Percentiles rank a stretch among this genome's conserved stretches.
Evolutionary conservation across 2,888 invertebrate species (phyloP).

Genomic region (Drosophila affinis): DNA sequence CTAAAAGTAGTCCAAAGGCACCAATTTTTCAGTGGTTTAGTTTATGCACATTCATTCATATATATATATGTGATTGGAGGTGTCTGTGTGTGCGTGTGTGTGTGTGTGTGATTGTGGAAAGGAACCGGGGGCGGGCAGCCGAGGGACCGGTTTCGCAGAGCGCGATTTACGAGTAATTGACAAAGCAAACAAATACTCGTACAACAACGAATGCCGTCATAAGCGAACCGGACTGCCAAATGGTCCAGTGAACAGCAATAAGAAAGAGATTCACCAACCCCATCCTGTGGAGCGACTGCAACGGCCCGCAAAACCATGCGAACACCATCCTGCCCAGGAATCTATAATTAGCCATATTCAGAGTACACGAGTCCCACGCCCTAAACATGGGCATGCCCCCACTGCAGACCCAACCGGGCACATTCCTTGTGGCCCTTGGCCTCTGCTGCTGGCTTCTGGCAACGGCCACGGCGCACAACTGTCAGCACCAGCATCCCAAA

Average conservation of each 20-base stretch:
- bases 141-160: slow-evolving; percentile 53
- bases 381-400: slow-evolving; percentile 22
- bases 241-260: neutral
- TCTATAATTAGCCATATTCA: slow-evolving; percentile 17
- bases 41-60: slow-evolving; percentile 6
- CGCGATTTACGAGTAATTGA: slow-evolving; percentile 75
- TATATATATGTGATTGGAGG: slow-evolving; percentile 35
- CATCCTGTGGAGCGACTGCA: neutral
- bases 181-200: slow-evolving; percentile 49
- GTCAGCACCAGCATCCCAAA: slow-evolving; percentile 88
- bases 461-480: slow-evolving; percentile 82
- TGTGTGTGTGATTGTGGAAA: slow-evolving; percentile 11
- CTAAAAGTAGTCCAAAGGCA: slow-evolving; percentile 21
- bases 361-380: neutral
- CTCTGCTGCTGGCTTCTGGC: slow-evolving; percentile 21
- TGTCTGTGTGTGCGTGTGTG: slow-evolving; percentile 18
- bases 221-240: slow-evolving; percentile 20
- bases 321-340: slow-evolving; percentile 5
- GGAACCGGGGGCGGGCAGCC: slow-evolving; percentile 27
- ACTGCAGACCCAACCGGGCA: neutral
- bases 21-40: neutral
- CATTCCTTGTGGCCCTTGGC: slow-evolving; percentile 30
- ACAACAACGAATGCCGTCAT: slow-evolving; percentile 44
- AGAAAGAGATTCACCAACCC: neutral
- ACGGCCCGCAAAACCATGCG: neutral